Conservation (phyloP, 2,797 vertebrate species). For the Notolepis coatsorum region DNA sequence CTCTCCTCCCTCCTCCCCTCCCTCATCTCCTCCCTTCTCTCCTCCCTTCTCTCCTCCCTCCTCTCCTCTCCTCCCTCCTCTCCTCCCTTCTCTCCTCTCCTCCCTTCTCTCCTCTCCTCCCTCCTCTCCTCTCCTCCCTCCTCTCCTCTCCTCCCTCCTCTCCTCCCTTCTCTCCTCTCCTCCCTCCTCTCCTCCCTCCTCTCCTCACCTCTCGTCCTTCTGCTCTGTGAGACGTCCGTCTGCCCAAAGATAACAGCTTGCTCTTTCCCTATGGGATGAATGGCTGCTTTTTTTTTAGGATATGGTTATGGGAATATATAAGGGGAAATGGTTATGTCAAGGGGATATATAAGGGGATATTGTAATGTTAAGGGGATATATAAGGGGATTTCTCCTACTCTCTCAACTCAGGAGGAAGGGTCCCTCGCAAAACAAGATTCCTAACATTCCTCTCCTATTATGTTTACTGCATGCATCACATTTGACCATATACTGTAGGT, state of each 20-base stretch:
- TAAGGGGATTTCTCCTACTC: no score
- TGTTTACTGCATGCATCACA: no score
- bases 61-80: not conserved
- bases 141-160: not conserved
- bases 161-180: not conserved
- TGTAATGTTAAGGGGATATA: no score
- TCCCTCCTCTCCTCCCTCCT: not conserved
- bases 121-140: not conserved
- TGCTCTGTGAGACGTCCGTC: conserved; percentile 6
- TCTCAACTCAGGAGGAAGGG: no score
- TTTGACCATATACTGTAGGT: no score
- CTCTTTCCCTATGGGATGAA: not conserved
- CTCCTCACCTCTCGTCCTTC: conserved; percentile 36
- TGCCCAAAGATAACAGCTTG: not conserved
- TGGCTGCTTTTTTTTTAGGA: no score
- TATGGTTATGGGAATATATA: no score
- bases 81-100: conserved; percentile 14
- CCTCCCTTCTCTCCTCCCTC: not conserved
- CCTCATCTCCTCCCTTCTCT: not conserved
- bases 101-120: not conserved
- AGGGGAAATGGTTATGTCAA: not conserved
- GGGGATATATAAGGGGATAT: not conserved
- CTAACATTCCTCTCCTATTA: no score
- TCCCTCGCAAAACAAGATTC: no score
- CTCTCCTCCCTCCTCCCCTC: conserved; percentile 1